Conservation (phyloP, 1,140 invertebrate genomes). For the Philotrypesis tridentata region DNA sequence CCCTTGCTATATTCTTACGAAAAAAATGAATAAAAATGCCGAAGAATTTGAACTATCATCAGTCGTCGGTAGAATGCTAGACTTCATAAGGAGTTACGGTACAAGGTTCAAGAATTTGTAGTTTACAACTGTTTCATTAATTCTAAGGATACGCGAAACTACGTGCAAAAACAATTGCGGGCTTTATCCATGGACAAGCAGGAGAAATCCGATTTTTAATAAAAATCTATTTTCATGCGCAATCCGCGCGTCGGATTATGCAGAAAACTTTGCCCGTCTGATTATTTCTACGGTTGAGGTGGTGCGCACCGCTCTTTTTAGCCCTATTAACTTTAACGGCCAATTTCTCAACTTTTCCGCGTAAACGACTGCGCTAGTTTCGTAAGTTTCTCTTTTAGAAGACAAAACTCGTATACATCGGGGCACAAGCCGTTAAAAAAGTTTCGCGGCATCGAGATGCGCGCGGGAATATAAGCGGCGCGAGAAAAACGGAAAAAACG, state of each 20-base stretch:
- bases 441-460: not conserved
- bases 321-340: constrained; percentile 43
- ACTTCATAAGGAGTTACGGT: too few species aligned
- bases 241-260: constrained; percentile 7
- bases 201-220: constrained; percentile 6
- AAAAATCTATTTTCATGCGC: constrained; percentile 19
- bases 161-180: too few species aligned
- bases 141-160: too few species aligned
- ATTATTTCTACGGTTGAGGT: constrained; percentile 34
- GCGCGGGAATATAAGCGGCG: not conserved
- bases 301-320: not conserved
- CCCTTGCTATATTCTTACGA: too few species aligned
- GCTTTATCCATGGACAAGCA: not conserved
- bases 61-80: too few species aligned
- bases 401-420: constrained; percentile 36
- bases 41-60: too few species aligned
- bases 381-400: constrained; percentile 36
- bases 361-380: constrained; percentile 24
- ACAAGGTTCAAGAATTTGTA: too few species aligned
- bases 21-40: too few species aligned
- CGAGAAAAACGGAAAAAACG: not conserved
- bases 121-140: too few species aligned
- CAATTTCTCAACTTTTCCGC: constrained; percentile 45
- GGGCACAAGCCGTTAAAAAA: not conserved
- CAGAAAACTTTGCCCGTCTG: constrained; percentile 31